Evolutionary conservation across 2,797 vertebrate genomes (phyloP).

Genomic region (Hydrocynus forskahlii): DNA sequence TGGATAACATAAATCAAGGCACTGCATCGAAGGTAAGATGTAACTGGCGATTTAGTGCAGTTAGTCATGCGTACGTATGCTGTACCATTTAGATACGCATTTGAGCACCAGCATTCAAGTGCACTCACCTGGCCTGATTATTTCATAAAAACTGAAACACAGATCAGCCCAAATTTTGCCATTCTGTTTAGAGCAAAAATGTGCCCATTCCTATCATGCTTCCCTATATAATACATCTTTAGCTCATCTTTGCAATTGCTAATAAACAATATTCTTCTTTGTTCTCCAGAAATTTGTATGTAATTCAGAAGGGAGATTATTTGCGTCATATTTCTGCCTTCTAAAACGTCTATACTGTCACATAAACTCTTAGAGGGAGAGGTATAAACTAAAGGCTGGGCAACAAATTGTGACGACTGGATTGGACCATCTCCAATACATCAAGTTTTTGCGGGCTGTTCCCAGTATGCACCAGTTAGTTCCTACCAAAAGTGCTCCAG

Average conservation of each 20-base stretch:
- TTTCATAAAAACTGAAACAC: background rate
- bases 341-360: background rate
- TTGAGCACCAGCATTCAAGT: background rate
- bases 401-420: too few relatives aligned
- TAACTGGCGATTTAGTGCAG: too few relatives aligned
- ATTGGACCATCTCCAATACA: too few relatives aligned
- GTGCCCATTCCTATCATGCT: too few relatives aligned
- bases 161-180: background rate
- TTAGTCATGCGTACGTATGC: too few relatives aligned
- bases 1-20: background rate
- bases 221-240: background rate
- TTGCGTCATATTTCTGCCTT: background rate
- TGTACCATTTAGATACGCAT: background rate
- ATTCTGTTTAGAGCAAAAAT: too few relatives aligned
- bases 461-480: too few relatives aligned
- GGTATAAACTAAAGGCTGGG: background rate
- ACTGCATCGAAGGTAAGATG: background rate
- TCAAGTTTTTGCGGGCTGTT: too few relatives aligned
- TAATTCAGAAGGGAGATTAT: background rate
- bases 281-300: background rate
- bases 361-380: background rate
- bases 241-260: slow-evolving; percentile 6
- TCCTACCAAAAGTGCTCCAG: too few relatives aligned
- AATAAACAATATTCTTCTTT: background rate
- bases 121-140: background rate